Evolutionary conservation across 2,113 vertebrate species (phyloP).

Genomic region (Sander vitreus): DNA sequence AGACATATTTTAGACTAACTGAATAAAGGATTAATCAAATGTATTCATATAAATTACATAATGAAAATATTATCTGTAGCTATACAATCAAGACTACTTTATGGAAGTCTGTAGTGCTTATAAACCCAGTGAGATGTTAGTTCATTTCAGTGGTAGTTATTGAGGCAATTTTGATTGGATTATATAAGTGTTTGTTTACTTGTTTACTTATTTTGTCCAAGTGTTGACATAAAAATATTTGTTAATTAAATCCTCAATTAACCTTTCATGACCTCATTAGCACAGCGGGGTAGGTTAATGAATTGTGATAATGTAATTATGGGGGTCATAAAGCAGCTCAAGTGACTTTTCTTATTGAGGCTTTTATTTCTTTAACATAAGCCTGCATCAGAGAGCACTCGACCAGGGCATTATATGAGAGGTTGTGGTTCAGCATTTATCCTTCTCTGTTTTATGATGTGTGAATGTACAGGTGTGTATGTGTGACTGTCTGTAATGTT

Average conservation of each 20-base stretch:
- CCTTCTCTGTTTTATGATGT: not conserved
- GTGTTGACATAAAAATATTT: slow-evolving; percentile 46
- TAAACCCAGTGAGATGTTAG: not conserved
- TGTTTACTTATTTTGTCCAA: not conserved
- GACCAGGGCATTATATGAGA: not conserved
- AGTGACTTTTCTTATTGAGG: slow-evolving; percentile 31
- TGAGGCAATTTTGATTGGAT: not conserved
- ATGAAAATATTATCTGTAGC: not conserved
- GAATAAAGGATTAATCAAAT: not conserved
- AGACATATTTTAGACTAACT: not conserved
- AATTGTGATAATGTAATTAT: slow-evolving; percentile 32
- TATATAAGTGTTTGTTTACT: not conserved
- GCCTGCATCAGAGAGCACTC: not conserved
- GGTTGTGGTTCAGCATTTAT: not conserved
- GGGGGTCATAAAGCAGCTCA: slow-evolving; percentile 17
- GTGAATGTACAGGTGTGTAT: not conserved
- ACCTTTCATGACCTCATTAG: slow-evolving; percentile 58
- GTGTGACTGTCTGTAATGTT: slow-evolving; percentile 14
- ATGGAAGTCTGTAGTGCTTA: not conserved
- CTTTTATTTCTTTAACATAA: slow-evolving; percentile 1
- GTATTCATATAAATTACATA: not conserved
- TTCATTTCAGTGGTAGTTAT: not conserved
- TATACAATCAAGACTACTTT: not conserved
- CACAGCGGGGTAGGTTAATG: slow-evolving; percentile 35
- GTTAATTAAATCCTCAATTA: slow-evolving; percentile 48